Percentiles rank a stretch among this genome's conserved stretches.
These are phyloP conservation scores for Onthophagus taurus DNA, from an alignment of 1,140 invertebrate genomes.

Conservation along the genomic window DNA sequence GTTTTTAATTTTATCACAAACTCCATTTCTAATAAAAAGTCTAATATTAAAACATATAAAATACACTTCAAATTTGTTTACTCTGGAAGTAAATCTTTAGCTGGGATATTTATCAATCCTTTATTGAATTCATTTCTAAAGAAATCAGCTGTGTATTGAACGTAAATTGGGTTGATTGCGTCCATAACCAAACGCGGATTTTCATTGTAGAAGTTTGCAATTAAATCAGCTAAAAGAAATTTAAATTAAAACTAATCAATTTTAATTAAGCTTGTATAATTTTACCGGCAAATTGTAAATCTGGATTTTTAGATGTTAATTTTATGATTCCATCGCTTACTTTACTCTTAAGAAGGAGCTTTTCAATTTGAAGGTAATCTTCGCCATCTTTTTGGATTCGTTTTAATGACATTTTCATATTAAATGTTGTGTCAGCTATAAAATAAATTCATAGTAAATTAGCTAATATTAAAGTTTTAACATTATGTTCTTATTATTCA, in stretches of 20 bases:
- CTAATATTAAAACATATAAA: too few relatives aligned
- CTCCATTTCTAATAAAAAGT: too few relatives aligned
- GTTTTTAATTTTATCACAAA: too few relatives aligned
- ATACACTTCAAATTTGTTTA: conserved; percentile 12
- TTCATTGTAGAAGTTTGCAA: conserved; percentile 53
- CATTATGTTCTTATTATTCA: not conserved
- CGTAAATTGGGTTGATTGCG: conserved; percentile 59
- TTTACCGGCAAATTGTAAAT: conserved; percentile 39
- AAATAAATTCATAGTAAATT: conserved; percentile 8
- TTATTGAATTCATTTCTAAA: conserved; percentile 28
- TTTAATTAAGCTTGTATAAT: not conserved
- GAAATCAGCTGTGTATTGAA: conserved; percentile 50
- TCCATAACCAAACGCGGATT: conserved; percentile 58
- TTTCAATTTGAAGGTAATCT: conserved; percentile 49
- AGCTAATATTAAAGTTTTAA: not conserved
- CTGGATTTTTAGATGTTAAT: conserved; percentile 38
- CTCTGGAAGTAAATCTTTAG: conserved; percentile 30
- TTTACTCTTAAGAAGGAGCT: conserved; percentile 49
- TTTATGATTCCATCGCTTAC: conserved; percentile 51
- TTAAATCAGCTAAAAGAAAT: conserved; percentile 31
- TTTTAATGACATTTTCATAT: conserved; percentile 37
- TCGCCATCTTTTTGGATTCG: conserved; percentile 47
- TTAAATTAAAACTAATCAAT: not conserved
- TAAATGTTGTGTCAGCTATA: conserved; percentile 31
- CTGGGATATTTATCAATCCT: conserved; percentile 28